A percentile compares a stretch with the other conserved stretches of the same genome.
Evolutionary conservation across 1,140 invertebrate genomes (phyloP).

Genomic region (Dendroctonus ponderosae): DNA sequence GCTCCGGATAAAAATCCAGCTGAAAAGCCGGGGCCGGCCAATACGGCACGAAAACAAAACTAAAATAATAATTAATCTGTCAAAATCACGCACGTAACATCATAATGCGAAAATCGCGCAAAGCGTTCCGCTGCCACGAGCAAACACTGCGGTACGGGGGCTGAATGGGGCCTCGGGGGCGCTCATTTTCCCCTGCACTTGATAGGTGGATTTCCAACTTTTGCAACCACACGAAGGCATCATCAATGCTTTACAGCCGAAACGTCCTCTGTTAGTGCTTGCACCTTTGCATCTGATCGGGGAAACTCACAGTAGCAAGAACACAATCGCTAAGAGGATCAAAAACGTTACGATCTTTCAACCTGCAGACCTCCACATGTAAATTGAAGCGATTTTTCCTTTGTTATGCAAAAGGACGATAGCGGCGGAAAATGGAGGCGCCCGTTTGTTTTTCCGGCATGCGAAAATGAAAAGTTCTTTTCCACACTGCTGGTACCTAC

Average conservation of each 20-base stretch:
- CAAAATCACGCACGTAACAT: slow-evolving; percentile 49
- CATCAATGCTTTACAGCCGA: too few relatives aligned
- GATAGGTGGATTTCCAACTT: slow-evolving; percentile 31
- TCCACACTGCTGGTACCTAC: too few relatives aligned
- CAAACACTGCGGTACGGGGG: slow-evolving; percentile 34
- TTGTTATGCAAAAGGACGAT: too few relatives aligned
- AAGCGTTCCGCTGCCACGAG: slow-evolving; percentile 40
- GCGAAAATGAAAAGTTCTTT: too few relatives aligned
- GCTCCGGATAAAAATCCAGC: slow-evolving; percentile 29
- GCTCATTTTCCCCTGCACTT: slow-evolving; percentile 18
- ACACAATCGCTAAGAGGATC: too few relatives aligned
- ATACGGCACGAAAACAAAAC: slow-evolving; percentile 40
- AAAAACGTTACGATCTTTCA: too few relatives aligned
- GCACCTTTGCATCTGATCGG: too few relatives aligned
- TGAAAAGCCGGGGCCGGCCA: slow-evolving; percentile 29
- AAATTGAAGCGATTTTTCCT: too few relatives aligned
- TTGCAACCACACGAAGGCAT: background rate
- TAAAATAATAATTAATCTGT: slow-evolving; percentile 52
- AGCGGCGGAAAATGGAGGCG: background rate
- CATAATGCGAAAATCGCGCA: slow-evolving; percentile 48
- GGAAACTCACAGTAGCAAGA: too few relatives aligned
- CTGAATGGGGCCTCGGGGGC: background rate
- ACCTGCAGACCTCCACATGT: too few relatives aligned
- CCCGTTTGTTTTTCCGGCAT: too few relatives aligned
- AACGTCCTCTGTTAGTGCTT: too few relatives aligned